Evolutionary conservation across 2,113 vertebrate species (phyloP), one percentile per base, ranked within the genome.

Genomic region (Marmota monax): DNA sequence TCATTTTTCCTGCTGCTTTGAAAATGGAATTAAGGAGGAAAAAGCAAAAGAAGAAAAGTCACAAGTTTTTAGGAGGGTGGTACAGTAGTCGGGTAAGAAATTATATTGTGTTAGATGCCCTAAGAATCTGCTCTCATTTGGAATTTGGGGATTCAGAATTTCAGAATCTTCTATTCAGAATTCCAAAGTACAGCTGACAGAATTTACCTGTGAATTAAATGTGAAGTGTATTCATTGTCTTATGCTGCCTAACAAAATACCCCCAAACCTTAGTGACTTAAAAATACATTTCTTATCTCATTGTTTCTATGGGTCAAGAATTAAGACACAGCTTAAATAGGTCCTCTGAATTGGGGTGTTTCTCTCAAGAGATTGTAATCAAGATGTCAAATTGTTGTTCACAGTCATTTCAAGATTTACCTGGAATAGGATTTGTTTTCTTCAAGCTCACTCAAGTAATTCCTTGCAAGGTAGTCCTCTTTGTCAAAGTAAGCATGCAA

Each of bases 91-190:
- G 45, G 18, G 11, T 77, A 12, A 90, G 58, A 82, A 77, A 82
- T 63, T 32, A 56, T 20, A 67, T 16, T 56, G 18, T 3, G 9
- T 58, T 67, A 42, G 29, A 51, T 48, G 32, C 58, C n/a, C 32
- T 58, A 65, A 17, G 34, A 18, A 48, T 63, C 39, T 58, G 37
- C 32, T 73, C 11, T 53, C 32, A 37, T 39, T 53, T 92, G 94
- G 9, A 94, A 90, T 72, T 79, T 69, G 73, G 67, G 11, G 69
- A 91, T 58, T 96, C 22, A 92, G 51, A 77, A 51, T 45, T 85
- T 87, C 16, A 90, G 34, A 78, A 76, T 63, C 72, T 74, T 84
- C 34, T 53, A 7, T 89, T 86, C 23, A 78, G 67, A 93, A 85
- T 88, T 53, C 63, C 42, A 76, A 79, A 12, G 13, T 32, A 69